Evolutionary conservation across 2,113 vertebrate species (phyloP).

Genomic region (Hypocryptadius cinnamomeus): DNA sequence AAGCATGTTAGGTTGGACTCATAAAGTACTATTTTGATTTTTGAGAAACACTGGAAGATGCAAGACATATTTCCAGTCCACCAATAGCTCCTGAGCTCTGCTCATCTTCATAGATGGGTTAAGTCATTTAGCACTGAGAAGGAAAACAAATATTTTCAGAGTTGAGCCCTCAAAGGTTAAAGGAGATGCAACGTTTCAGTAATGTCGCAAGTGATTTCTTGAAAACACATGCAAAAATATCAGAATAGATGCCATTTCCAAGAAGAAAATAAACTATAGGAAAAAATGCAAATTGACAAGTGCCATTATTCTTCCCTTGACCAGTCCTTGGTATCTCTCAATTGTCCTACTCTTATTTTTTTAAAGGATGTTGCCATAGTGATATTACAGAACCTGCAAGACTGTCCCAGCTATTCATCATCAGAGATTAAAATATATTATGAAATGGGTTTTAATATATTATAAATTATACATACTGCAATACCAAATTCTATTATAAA

Average conservation of each 20-base stretch:
- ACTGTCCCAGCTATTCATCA: conserved; percentile 55
- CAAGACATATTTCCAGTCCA: neutral
- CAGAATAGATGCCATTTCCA: conserved; percentile 2
- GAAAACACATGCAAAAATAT: neutral
- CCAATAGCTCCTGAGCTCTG: neutral
- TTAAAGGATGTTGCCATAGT: conserved; percentile 30
- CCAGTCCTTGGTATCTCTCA: conserved; percentile 36
- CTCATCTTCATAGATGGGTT: neutral
- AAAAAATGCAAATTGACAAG: conserved; percentile 47
- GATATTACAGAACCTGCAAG: conserved; percentile 32
- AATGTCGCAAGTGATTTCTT: neutral
- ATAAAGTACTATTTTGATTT: neutral
- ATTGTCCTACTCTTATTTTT: conserved; percentile 4
- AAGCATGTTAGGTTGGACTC: neutral
- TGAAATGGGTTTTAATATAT: conserved; percentile 45
- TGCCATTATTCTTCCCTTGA: conserved; percentile 50
- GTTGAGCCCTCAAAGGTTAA: conserved; percentile 31
- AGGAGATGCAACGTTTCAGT: conserved; percentile 1
- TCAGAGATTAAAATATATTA: conserved; percentile 57
- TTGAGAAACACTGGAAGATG: neutral
- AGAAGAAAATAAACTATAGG: conserved; percentile 36
- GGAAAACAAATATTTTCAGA: conserved; percentile 16
- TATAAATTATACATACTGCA: conserved; percentile 52
- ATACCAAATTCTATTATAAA: conserved; percentile 55
- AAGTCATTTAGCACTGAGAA: neutral